Percentiles rank a stretch among this genome's conserved stretches.
Conservation (phyloP, 1,140 invertebrate species). For the Gonioctena quinquepunctata region DNA sequence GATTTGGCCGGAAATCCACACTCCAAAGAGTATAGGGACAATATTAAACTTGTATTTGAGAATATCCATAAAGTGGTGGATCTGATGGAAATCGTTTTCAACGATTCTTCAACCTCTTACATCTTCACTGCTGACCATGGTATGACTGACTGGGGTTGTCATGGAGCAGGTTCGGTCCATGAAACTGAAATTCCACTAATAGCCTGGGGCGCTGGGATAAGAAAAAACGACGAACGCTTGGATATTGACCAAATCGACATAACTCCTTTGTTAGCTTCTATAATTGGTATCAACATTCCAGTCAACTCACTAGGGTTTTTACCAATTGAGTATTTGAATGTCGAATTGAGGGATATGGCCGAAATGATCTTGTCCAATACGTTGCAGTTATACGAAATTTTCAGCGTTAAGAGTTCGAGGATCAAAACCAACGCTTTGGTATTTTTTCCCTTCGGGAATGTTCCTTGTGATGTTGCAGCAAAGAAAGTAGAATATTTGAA, state of each 20-base stretch:
- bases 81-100: conserved; percentile 70
- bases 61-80: conserved; percentile 74
- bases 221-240: conserved; percentile 33
- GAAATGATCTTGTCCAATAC: conserved; percentile 60
- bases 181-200: conserved; percentile 96
- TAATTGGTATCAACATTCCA: conserved; percentile 86
- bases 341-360: conserved; percentile 67
- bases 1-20: conserved; percentile 95
- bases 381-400: conserved; percentile 37
- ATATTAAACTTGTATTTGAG: conserved; percentile 79
- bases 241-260: conserved; percentile 89
- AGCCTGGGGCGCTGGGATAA: conserved; percentile 89
- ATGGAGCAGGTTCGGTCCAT: conserved; percentile 85
- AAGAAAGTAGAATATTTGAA: conserved; percentile 22
- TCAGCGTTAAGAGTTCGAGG: conserved; percentile 64
- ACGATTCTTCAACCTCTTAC: conserved; percentile 81
- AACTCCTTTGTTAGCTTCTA: conserved; percentile 82
- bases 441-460: conserved; percentile 78
- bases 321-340: conserved; percentile 63
- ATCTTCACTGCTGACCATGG: conserved; percentile 97
- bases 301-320: conserved; percentile 84
- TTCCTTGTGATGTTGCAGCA: conserved; percentile 59
- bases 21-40: conserved; percentile 82
- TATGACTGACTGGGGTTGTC: conserved; percentile 97
- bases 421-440: conserved; percentile 63